phyloP scores from a whole-genome alignment of 2,113 vertebrate genomes.

The Ranitomeya imitator region DNA sequence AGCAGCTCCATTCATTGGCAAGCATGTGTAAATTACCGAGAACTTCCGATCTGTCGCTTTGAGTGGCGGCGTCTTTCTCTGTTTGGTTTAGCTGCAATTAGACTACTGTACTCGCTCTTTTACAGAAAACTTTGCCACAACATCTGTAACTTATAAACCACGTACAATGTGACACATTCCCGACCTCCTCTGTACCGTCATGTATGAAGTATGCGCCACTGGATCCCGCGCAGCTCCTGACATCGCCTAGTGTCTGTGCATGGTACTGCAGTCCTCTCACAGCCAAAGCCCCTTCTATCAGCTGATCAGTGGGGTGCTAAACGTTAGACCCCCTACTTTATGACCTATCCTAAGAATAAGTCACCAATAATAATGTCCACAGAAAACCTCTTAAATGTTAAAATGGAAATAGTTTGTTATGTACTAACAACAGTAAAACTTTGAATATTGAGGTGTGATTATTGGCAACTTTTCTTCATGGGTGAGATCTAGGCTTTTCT shows the following conservation, averaged over 20 bases:
- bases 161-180: neutral
- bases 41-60: neutral
- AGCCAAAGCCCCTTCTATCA: no score
- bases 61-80: neutral
- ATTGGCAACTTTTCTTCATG: neutral
- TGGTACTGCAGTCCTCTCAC: no score
- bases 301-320: no score
- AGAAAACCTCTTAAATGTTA: neutral
- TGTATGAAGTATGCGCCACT: neutral
- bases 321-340: no score
- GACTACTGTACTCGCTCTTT: neutral
- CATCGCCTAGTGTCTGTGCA: no score
- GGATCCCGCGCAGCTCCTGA: no score
- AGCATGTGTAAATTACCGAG: neutral
- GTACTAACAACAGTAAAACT: neutral
- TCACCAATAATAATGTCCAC: neutral
- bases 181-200: neutral
- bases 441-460: neutral
- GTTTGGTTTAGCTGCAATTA: neutral
- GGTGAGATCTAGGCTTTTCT: neutral
- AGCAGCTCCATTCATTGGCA: neutral
- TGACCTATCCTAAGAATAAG: no score
- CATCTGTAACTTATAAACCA: neutral
- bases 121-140: neutral
- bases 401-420: neutral